phyloP scores from a whole-genome alignment of 2,888 invertebrate genomes.

The Orthosia incerta region DNA sequence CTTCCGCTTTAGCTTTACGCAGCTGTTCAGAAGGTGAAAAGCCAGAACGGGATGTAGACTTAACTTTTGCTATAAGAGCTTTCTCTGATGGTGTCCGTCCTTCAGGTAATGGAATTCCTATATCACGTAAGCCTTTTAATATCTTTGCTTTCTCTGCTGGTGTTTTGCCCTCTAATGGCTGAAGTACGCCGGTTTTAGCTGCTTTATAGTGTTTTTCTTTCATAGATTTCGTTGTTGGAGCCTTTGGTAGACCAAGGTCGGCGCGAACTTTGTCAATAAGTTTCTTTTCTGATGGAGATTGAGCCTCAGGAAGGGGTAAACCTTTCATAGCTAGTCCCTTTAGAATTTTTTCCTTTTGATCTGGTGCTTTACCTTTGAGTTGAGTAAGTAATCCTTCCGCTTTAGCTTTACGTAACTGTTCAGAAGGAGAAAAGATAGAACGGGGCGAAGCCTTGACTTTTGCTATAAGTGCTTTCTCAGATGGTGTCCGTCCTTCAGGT shows the following conservation, averaged over 20 bases:
- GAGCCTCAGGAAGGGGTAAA: conserved; percentile 65
- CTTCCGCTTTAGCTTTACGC: conserved; percentile 3
- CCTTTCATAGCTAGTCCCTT: conserved; percentile 60
- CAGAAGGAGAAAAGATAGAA: neutral
- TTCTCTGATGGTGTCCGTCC: conserved; percentile 69
- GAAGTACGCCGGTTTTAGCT: conserved; percentile 48
- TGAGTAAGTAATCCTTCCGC: conserved; percentile 4
- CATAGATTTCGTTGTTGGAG: conserved; percentile 42
- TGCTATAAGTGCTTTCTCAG: conserved; percentile 36
- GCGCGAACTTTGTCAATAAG: conserved; percentile 32
- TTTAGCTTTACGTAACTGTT: neutral
- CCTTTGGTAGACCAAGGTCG: conserved; percentile 58
- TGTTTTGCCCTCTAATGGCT: conserved; percentile 67
- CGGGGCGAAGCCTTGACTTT: neutral
- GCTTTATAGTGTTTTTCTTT: conserved; percentile 65
- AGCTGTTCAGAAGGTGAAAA: conserved; percentile 4
- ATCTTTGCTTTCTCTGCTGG: conserved; percentile 68
- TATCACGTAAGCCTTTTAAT: conserved; percentile 1
- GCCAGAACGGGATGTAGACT: neutral
- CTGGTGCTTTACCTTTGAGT: conserved; percentile 17
- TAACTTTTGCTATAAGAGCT: conserved; percentile 43
- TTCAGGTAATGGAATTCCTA: conserved; percentile 63
- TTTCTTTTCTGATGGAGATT: conserved; percentile 64
- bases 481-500: conserved; percentile 39
- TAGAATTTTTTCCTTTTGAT: conserved; percentile 63